Evolutionary conservation across 2,888 invertebrate species (phyloP), one percentile per base, ranked within the genome.

Genomic region (Brachylomia viminalis): DNA sequence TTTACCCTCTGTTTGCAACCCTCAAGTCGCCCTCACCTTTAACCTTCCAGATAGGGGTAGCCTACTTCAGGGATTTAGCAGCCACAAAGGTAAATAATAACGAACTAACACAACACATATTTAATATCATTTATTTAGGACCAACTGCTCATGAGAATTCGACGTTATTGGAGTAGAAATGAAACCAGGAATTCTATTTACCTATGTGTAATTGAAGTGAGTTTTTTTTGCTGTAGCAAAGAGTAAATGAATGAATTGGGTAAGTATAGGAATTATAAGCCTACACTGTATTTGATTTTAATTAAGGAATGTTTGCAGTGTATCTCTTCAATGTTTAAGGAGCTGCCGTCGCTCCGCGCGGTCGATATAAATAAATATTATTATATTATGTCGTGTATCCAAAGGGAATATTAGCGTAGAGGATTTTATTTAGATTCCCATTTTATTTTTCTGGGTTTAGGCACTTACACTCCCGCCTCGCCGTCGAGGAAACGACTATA

Each of bases 81-180:
- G 47, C 30, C 64, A 70, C 47, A 65, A 68, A 70, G 49, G 64
- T 84, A 71, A 70, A 80, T 69, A 80, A 61, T 58, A 77, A 59
- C 73, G 20, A 61, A 47, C 49, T 68, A 80, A 73, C 33, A 62
- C 47, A 76, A 61, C 52, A 38, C 56, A 58, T 61, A 79, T 77
- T 83, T 85, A 71, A 77, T 76, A 78, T 81, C 13, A 82, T 84
- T 87, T 83, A 86, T 83, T 80, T 83, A 79, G 74, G 80, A 52
- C 49, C 67, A 15, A 54, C 0, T 5, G 54, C 83, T 79, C 88
- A 27, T 42, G 79, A 75, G 83, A 47, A 64, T 79, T 80, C 62
- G 27, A 77, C 66, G 79, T 75, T 79, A 85, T 86, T 85, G 71
- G 49, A 72, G 80, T 72, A 66, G 75, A 75, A 83, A 86, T 83